These are phyloP conservation scores for Leptodactylus fallax DNA, from an alignment of 2,797 vertebrate species.

Conservation along the genomic window DNA sequence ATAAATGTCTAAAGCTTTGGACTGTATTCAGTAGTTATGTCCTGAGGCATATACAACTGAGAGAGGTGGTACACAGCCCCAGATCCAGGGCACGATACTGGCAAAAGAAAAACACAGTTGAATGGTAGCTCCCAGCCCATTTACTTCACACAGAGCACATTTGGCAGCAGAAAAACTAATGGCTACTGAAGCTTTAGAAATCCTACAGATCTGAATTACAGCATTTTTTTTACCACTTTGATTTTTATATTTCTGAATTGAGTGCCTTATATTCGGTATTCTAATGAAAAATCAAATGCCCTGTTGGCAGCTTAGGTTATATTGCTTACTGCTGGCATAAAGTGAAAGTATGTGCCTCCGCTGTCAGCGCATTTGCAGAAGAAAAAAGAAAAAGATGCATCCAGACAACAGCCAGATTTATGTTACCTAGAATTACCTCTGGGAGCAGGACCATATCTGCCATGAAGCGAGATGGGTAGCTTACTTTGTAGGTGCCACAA, in stretches of 20 bases:
- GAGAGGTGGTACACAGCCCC: not conserved
- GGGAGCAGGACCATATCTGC: not conserved
- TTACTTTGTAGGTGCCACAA: too few relatives aligned
- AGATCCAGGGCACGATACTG: not conserved
- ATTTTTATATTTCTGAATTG: not conserved
- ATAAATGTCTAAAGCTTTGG: not conserved
- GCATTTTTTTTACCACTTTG: not conserved
- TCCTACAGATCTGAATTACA: not conserved
- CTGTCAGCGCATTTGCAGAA: conserved; percentile 14
- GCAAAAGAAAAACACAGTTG: not conserved
- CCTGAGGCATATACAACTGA: not conserved
- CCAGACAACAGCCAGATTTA: conserved; percentile 2
- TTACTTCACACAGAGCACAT: not conserved
- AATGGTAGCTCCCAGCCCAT: not conserved
- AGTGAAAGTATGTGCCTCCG: not conserved
- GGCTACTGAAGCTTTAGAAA: not conserved
- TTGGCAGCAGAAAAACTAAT: not conserved
- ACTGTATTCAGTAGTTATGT: not conserved
- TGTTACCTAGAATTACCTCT: conserved; percentile 53
- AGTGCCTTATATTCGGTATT: not conserved
- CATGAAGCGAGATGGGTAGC: too few relatives aligned
- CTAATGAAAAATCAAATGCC: not conserved
- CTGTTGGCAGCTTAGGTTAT: conserved; percentile 7
- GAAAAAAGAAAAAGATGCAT: conserved; percentile 27
- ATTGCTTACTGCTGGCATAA: not conserved